A percentile compares a stretch with the other conserved stretches of the same genome.
phyloP scores from a whole-genome alignment of 2,888 invertebrate species.

The Ptychoptera albimana region DNA sequence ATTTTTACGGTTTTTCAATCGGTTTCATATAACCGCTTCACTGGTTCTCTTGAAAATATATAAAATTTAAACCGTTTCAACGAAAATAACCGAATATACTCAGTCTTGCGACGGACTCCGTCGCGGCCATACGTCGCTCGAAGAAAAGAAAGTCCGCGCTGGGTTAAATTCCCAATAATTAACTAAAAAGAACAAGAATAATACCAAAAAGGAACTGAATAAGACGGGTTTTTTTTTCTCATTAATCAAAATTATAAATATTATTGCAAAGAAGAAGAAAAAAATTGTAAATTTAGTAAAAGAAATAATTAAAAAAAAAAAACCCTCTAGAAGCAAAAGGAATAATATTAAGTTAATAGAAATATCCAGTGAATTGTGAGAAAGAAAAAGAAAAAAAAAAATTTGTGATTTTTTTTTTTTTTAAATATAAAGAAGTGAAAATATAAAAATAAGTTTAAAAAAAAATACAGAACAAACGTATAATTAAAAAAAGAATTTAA shows the following conservation, averaged over 20 bases:
- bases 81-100: slow-evolving; percentile 2
- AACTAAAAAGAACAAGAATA: background rate
- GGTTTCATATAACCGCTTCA: too few relatives aligned
- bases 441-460: background rate
- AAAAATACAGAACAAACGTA: background rate
- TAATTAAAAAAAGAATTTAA: background rate
- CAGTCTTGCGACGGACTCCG: slow-evolving; percentile 13
- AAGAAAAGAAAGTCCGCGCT: slow-evolving; percentile 1
- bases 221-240: too few relatives aligned
- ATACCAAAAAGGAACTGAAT: slow-evolving; percentile 16
- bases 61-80: too few relatives aligned
- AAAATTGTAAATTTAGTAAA: too few relatives aligned
- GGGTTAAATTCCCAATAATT: background rate
- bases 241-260: too few relatives aligned
- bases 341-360: too few relatives aligned
- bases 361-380: background rate
- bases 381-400: background rate
- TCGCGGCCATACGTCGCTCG: slow-evolving; percentile 12
- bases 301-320: too few relatives aligned
- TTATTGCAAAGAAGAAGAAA: too few relatives aligned
- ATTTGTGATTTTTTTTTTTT: background rate
- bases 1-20: too few relatives aligned
- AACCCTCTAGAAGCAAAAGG: too few relatives aligned
- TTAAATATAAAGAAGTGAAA: slow-evolving; percentile 1
- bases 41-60: too few relatives aligned